Percentiles rank a stretch among this genome's conserved stretches.
These are phyloP conservation scores for Otocyon megalotis DNA, from an alignment of 2,113 vertebrate species.

Conservation along the genomic window DNA sequence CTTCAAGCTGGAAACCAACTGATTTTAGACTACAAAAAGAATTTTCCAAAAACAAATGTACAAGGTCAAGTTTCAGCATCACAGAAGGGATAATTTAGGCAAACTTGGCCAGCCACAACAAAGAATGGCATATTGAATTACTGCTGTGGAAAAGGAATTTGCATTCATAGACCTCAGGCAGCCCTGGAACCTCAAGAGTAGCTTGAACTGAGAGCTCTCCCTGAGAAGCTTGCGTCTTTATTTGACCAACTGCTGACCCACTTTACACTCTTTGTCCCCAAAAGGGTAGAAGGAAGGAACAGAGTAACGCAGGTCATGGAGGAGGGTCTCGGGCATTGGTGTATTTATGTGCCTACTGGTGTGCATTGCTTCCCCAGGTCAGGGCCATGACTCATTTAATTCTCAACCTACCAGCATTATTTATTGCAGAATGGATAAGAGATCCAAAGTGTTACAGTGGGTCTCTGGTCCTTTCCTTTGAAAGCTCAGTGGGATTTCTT, in stretches of 20 bases:
- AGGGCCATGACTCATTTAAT: not conserved
- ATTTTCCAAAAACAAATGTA: slow-evolving; percentile 75
- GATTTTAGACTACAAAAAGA: slow-evolving; percentile 58
- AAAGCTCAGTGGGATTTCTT: not conserved
- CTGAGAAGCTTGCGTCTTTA: not conserved
- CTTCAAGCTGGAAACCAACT: slow-evolving; percentile 62
- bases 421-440: not conserved
- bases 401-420: not conserved
- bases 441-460: no score
- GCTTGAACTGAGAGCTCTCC: not conserved
- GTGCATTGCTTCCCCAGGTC: not conserved
- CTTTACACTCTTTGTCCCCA: not conserved
- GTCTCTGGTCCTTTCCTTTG: not conserved
- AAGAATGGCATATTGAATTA: slow-evolving; percentile 60
- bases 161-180: slow-evolving; percentile 4
- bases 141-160: slow-evolving; percentile 51
- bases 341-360: not conserved
- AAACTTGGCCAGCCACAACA: slow-evolving; percentile 65
- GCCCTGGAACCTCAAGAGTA: not conserved
- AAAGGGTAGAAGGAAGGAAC: not conserved
- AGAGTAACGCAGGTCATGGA: not conserved
- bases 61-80: slow-evolving; percentile 61
- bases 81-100: slow-evolving; percentile 67
- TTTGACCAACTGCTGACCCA: not conserved
- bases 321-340: not conserved